These are phyloP conservation scores for Natator depressus DNA, from an alignment of 2,113 vertebrate species.

Conservation along the genomic window DNA sequence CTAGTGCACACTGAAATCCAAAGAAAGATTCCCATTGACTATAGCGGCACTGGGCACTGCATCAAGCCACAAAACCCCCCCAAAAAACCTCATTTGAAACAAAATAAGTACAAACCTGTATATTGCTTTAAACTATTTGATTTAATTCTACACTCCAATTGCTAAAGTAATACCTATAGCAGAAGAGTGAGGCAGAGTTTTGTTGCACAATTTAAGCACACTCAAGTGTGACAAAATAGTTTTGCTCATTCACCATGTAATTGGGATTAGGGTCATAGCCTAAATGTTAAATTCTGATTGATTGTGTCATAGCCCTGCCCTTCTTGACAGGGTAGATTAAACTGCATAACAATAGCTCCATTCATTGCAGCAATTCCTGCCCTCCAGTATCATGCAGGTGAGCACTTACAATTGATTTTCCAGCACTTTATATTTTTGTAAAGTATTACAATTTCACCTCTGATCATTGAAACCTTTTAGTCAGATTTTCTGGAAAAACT, in stretches of 20 bases:
- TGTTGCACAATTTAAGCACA: neutral
- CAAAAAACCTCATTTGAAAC: neutral
- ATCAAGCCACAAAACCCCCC: neutral
- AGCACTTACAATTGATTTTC: constrained; percentile 41
- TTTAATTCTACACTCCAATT: neutral
- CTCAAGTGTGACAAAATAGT: constrained; percentile 29
- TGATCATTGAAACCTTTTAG: neutral
- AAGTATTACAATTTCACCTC: neutral
- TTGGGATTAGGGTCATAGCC: constrained; percentile 54
- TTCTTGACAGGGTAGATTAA: constrained; percentile 44
- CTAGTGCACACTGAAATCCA: rapidly evolving
- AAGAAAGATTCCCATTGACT: neutral
- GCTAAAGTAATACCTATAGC: neutral
- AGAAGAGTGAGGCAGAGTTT: neutral
- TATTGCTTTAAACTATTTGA: neutral
- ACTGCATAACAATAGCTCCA: constrained; percentile 36
- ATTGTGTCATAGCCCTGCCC: constrained; percentile 47
- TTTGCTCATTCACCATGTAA: constrained; percentile 41
- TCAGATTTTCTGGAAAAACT: neutral
- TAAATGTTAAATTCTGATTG: constrained; percentile 49
- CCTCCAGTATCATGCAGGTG: constrained; percentile 30
- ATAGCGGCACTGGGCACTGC: neutral
- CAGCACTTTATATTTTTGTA: neutral
- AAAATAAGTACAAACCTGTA: neutral
- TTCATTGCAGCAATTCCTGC: constrained; percentile 35